A percentile compares a stretch with the other conserved stretches of the same genome.
Conservation (phyloP, 2,113 vertebrate species). For the Alouatta palliata region DNA sequence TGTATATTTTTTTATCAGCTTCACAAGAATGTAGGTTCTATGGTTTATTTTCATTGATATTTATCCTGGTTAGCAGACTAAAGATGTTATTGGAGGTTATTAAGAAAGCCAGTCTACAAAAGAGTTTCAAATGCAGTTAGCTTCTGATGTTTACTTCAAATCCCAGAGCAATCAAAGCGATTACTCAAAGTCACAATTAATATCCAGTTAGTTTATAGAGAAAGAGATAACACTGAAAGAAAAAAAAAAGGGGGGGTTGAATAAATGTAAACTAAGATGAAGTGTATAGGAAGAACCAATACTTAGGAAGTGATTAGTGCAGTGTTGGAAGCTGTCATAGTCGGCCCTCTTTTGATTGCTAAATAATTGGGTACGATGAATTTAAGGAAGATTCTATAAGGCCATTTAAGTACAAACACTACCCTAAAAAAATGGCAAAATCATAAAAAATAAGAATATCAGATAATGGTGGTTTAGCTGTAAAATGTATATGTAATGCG, state of each 20-base stretch:
- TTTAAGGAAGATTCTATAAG: background rate
- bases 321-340: background rate
- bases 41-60: background rate
- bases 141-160: background rate
- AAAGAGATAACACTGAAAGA: background rate
- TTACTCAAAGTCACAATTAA: constrained; percentile 35
- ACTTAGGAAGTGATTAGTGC: background rate
- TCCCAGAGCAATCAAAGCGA: background rate
- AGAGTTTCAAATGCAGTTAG: background rate
- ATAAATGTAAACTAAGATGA: background rate
- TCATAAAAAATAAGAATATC: background rate
- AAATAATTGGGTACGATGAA: constrained; percentile 3
- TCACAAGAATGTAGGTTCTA: background rate
- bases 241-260: background rate
- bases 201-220: background rate
- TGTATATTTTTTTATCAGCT: background rate
- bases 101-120: background rate
- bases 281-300: background rate
- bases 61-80: background rate
- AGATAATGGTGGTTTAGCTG: background rate
- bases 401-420: background rate
- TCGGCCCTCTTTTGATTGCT: background rate
- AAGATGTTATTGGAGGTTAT: constrained; percentile 1
- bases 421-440: background rate
- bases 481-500: background rate